A percentile compares a stretch with the other conserved stretches of the same genome.
These are phyloP conservation scores for Mechanitis messenoides DNA, from an alignment of 2,888 invertebrate species.

Conservation along the genomic window DNA sequence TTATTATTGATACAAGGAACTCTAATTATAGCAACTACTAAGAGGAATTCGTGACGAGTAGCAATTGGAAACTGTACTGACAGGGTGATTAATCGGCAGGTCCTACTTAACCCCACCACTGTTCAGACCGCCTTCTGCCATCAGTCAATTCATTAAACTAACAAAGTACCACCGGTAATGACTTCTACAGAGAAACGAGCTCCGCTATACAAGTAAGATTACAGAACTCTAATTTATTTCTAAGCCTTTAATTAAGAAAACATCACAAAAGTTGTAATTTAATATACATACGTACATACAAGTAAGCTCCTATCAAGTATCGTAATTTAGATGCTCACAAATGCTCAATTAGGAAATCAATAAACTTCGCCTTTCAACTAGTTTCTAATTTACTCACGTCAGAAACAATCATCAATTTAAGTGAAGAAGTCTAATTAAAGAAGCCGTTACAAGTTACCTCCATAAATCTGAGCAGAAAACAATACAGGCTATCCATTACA, in stretches of 20 bases:
- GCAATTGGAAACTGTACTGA: slow-evolving; percentile 71
- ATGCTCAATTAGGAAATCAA: slow-evolving; percentile 20
- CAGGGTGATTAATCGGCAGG: slow-evolving; percentile 74
- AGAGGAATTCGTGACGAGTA: slow-evolving; percentile 65
- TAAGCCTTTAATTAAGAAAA: slow-evolving; percentile 19
- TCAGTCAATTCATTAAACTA: slow-evolving; percentile 76
- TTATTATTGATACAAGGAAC: slow-evolving; percentile 28
- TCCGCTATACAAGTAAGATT: slow-evolving; percentile 45
- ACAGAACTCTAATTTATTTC: slow-evolving; percentile 27
- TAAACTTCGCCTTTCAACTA: slow-evolving; percentile 20
- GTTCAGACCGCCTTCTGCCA: slow-evolving; percentile 69
- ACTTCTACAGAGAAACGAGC: slow-evolving; percentile 60
- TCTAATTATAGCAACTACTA: slow-evolving; percentile 34
- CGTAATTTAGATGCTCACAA: slow-evolving; percentile 13
- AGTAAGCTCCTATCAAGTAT: slow-evolving; percentile 9
- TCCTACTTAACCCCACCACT: slow-evolving; percentile 73
- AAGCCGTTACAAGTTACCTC: slow-evolving; percentile 75
- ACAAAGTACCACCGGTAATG: slow-evolving; percentile 73
- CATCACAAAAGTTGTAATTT: slow-evolving; percentile 17
- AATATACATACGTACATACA: slow-evolving; percentile 5
- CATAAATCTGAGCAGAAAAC: slow-evolving; percentile 72
- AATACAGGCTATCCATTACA: slow-evolving; percentile 72
- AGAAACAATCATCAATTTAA: slow-evolving; percentile 74
- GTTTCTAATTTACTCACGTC: slow-evolving; percentile 62
- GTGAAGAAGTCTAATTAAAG: slow-evolving; percentile 74